A percentile compares a stretch with the other conserved stretches of the same genome.
Conservation (phyloP, 2,797 vertebrate species). For the Pangasius djambal region DNA sequence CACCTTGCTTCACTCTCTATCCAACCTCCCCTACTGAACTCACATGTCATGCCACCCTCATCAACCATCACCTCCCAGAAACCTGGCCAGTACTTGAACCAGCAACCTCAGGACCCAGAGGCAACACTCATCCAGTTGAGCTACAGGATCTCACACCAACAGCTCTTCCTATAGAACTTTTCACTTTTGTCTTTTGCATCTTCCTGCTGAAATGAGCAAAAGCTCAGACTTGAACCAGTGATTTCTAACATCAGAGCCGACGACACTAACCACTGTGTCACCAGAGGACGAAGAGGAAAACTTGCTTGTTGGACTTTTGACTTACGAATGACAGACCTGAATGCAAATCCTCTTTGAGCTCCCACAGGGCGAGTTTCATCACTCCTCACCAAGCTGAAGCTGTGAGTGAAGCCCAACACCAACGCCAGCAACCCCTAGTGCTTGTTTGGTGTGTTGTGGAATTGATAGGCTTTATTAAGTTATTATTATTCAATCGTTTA, state of each 20-base stretch:
- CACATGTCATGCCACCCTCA: too few species aligned
- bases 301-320: neutral
- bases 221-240: neutral
- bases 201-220: neutral
- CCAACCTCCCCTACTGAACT: neutral
- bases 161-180: neutral
- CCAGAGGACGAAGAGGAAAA: rapidly evolving
- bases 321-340: neutral
- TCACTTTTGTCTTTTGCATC: neutral
- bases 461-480: neutral
- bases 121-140: neutral
- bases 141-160: neutral
- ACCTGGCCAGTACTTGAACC: neutral
- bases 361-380: neutral
- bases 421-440: neutral
- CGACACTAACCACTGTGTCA: neutral
- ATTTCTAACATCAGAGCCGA: rapidly evolving
- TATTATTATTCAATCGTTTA: neutral
- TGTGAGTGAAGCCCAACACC: neutral
- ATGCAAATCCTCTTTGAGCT: neutral
- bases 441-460: neutral
- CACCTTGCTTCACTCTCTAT: rapidly evolving
- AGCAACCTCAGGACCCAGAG: neutral
- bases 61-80: neutral
- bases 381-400: neutral